Evolutionary conservation across 35 echinoderm and acorn worm species (phyloP).

Genomic region (Acanthaster planci): DNA sequence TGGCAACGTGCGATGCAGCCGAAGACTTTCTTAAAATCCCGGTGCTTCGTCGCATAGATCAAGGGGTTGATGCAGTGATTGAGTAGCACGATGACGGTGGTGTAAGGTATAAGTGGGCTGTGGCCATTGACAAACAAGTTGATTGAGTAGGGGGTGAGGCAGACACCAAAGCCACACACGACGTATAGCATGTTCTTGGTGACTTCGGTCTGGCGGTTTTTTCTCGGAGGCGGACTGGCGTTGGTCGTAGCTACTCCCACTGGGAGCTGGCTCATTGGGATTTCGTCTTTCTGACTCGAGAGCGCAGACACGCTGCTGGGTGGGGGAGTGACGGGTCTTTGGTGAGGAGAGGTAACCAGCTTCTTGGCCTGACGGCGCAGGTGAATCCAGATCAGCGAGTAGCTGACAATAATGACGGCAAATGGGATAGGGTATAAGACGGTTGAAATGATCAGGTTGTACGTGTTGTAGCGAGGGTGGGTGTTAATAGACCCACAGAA

Average conservation of each 20-base stretch:
- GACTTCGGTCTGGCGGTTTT: conserved; percentile 62
- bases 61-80: conserved; percentile 82
- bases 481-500: not conserved
- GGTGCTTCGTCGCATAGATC: conserved; percentile 84
- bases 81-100: conserved; percentile 57
- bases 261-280: no score
- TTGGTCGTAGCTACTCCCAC: not conserved
- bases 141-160: conserved; percentile 61
- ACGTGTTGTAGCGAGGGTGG: not conserved
- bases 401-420: not conserved
- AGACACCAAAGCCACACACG: conserved; percentile 70
- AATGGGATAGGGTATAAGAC: conserved; percentile 8
- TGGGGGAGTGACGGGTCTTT: not conserved
- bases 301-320: no score
- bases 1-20: conserved; percentile 56
- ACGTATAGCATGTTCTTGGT: conserved; percentile 82
- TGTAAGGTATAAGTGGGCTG: conserved; percentile 64
- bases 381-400: not conserved
- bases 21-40: conserved; percentile 71
- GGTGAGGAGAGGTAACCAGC: not conserved
- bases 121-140: conserved; percentile 63
- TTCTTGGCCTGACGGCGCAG: not conserved
- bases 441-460: not conserved
- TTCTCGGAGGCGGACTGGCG: not conserved
- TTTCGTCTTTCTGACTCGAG: no score